Percentiles rank a stretch among this genome's conserved stretches.
These are phyloP conservation scores for Picathartes gymnocephalus DNA, from an alignment of 2,113 vertebrate species.

Conservation along the genomic window DNA sequence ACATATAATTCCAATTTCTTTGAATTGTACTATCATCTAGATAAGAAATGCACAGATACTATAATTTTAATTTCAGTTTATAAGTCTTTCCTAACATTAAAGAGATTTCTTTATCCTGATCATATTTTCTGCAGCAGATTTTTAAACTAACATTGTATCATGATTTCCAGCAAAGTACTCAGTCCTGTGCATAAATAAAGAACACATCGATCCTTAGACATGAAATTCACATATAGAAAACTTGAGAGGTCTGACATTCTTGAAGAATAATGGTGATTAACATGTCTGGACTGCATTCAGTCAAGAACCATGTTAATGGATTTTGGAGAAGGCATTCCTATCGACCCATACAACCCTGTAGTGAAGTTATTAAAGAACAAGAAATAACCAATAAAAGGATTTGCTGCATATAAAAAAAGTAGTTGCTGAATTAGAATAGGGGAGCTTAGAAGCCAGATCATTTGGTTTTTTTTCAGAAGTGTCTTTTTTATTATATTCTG, in stretches of 20 bases:
- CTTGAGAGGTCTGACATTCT: background rate
- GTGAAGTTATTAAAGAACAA: conserved; percentile 16
- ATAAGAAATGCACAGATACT: background rate
- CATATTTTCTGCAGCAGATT: background rate
- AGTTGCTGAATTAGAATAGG: background rate
- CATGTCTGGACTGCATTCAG: background rate
- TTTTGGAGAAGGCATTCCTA: conserved; percentile 19
- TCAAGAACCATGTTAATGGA: background rate
- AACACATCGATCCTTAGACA: background rate
- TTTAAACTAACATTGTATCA: background rate
- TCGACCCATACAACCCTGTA: background rate
- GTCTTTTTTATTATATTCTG: background rate
- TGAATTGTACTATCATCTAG: background rate
- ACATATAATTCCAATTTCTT: background rate
- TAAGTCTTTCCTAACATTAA: background rate
- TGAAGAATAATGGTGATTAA: conserved; percentile 21
- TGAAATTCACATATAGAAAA: background rate
- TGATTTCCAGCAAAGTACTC: background rate
- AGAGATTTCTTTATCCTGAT: background rate
- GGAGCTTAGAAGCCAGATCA: background rate
- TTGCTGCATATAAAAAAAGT: background rate
- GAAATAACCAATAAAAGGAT: conserved; percentile 7
- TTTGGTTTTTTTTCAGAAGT: background rate
- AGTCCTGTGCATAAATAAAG: background rate
- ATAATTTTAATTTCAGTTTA: background rate